These are phyloP conservation scores for Nettapus auritus DNA, from an alignment of 2,113 vertebrate genomes.

Conservation along the genomic window DNA sequence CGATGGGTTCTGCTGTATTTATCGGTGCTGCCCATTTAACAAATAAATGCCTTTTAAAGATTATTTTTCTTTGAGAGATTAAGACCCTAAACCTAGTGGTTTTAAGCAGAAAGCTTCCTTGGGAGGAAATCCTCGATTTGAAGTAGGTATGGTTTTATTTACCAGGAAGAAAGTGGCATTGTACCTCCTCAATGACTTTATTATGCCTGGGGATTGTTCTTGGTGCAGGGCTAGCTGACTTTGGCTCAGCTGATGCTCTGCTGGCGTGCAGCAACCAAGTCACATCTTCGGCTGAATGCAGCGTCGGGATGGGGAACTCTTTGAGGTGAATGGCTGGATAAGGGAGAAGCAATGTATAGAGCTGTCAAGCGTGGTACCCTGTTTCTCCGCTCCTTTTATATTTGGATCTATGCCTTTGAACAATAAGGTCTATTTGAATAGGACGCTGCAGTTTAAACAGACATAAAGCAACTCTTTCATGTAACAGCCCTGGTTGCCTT, in stretches of 20 bases:
- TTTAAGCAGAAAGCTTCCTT: not conserved
- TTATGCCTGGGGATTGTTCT: not conserved
- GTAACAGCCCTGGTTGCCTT: slow-evolving; percentile 57
- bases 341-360: fast-evolving
- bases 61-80: not conserved
- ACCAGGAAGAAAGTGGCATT: not conserved
- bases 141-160: not conserved
- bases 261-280: not conserved
- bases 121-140: not conserved
- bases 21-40: fast-evolving
- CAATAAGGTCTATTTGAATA: slow-evolving; percentile 29
- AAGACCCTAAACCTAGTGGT: not conserved
- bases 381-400: not conserved
- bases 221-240: not conserved
- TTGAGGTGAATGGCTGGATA: not conserved
- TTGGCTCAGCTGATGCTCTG: not conserved
- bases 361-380: not conserved
- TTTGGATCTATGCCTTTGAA: not conserved
- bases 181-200: not conserved
- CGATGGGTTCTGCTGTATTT: not conserved
- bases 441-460: slow-evolving; percentile 39
- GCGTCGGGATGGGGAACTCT: not conserved
- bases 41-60: not conserved
- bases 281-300: not conserved
- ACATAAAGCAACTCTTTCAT: slow-evolving; percentile 74